These are phyloP conservation scores for Hippopotamus amphibius DNA, from an alignment of 2,113 vertebrate species.

Conservation along the genomic window DNA sequence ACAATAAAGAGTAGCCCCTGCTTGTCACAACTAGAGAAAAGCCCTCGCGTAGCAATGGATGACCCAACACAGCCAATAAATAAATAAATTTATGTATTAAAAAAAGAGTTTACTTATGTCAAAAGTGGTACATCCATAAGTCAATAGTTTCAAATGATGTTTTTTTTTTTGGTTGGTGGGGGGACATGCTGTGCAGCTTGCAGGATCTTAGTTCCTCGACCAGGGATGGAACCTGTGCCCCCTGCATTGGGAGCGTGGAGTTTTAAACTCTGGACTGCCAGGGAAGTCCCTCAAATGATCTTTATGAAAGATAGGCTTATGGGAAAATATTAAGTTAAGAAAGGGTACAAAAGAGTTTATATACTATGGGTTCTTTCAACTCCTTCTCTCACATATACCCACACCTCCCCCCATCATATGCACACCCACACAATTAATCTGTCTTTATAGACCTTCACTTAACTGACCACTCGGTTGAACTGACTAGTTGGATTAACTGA, in stretches of 20 bases:
- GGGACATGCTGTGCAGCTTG: too few relatives aligned
- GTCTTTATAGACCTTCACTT: neutral
- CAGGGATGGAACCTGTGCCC: too few relatives aligned
- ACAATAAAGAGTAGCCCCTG: too few relatives aligned
- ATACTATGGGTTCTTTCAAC: neutral
- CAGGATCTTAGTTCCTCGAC: too few relatives aligned
- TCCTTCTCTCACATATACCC: neutral
- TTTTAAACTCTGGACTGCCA: too few relatives aligned
- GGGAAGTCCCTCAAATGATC: neutral
- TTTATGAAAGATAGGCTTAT: neutral
- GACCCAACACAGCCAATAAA: too few relatives aligned
- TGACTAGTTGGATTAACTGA: constrained; percentile 1
- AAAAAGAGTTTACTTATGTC: neutral
- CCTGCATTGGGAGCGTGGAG: too few relatives aligned
- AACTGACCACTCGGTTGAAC: neutral
- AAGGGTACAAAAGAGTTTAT: neutral
- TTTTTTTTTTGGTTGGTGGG: neutral
- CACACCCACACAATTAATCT: neutral
- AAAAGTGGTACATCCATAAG: neutral
- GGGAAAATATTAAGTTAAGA: constrained; percentile 34
- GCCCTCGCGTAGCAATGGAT: too few relatives aligned
- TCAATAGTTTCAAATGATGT: constrained; percentile 3
- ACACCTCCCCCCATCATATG: neutral
- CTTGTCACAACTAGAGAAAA: too few relatives aligned
- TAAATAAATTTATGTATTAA: too few relatives aligned